Base-by-base conservation (phyloP, 1,140 invertebrate species). In the Leptopilina boulardi region DNA sequence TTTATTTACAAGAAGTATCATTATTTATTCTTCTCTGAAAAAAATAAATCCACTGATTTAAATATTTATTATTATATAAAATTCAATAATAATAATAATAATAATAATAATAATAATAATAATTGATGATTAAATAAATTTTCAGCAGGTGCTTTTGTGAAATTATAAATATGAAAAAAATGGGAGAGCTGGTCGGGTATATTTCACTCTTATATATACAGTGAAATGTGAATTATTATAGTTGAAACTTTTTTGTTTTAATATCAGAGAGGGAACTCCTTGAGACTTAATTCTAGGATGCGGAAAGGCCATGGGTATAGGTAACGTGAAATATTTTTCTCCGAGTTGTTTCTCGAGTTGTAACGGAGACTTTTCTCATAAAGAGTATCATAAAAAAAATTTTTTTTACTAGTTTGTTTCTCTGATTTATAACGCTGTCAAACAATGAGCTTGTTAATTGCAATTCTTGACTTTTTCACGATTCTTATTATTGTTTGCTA, bases 171-270 rank as follows among this genome's bases (percentile, higher is more conserved):
- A 18, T 18, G 18, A 51, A 59, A 59, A 59, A 10, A 59, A n/a
- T 30, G 15, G 11, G 11, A 6, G 15, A n/a, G 1, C 26, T 66
- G 26, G 59, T 30, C 15, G 26, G n/a, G n/a, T 66, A n/a, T 30
- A 30, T n/a, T 66, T 30, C 23, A 34, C 2, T 15, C 13, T 30
- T 66, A 47, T n/a, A 47, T 3, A n/a, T n/a, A n/a, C n/a, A 56
- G 19, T 3, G 19, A 56, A 26, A 56, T 54, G 23, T 66, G 23
- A 66, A 66, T 66, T 66, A 30, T 66, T 66, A n/a, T n/a, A 66
- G 56, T 26, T 66, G 23, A 66, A 66, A 66, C 21, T 66, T 30
- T 66, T 30, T 66, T 66, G 56, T 66, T 66, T 66, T 66, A 66
- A 66, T 66, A 66, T 30, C 23, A 66, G 21, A 59, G 21, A 8